These are phyloP conservation scores for Amphipyra berbera DNA, from an alignment of 2,888 invertebrate genomes.

Conservation along the genomic window DNA sequence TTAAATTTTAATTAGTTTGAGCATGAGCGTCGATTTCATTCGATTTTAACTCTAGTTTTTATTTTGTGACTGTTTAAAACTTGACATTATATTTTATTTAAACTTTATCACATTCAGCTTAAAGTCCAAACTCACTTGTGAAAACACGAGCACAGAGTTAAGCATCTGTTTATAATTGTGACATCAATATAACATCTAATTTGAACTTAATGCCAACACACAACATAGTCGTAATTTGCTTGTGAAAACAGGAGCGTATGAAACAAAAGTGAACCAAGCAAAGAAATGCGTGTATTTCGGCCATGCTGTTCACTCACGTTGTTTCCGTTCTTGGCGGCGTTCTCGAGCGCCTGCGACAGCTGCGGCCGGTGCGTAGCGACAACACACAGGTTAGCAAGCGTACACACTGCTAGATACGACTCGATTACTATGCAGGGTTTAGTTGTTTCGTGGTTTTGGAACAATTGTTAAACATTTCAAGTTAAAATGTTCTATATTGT, in stretches of 20 bases:
- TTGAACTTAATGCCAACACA: too few species aligned
- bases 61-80: background rate
- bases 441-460: background rate
- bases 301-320: constrained; percentile 87
- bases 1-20: too few species aligned
- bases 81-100: background rate
- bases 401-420: constrained; percentile 67
- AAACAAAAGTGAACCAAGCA: constrained; percentile 18
- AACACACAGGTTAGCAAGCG: constrained; percentile 87
- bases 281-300: constrained; percentile 60
- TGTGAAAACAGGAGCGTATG: constrained; percentile 27
- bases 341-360: constrained; percentile 93
- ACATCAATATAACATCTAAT: too few species aligned
- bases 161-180: too few species aligned
- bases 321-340: constrained; percentile 92
- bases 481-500: too few species aligned
- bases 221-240: background rate
- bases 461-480: too few species aligned
- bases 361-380: constrained; percentile 83
- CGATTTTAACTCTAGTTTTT: too few species aligned
- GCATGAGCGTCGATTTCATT: too few species aligned
- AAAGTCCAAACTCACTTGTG: constrained; percentile 10
- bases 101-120: background rate
- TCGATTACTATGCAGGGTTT: constrained; percentile 35
- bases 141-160: too few species aligned